phyloP scores from a whole-genome alignment of 2,888 invertebrate species.

The Diabrotica balteata region DNA sequence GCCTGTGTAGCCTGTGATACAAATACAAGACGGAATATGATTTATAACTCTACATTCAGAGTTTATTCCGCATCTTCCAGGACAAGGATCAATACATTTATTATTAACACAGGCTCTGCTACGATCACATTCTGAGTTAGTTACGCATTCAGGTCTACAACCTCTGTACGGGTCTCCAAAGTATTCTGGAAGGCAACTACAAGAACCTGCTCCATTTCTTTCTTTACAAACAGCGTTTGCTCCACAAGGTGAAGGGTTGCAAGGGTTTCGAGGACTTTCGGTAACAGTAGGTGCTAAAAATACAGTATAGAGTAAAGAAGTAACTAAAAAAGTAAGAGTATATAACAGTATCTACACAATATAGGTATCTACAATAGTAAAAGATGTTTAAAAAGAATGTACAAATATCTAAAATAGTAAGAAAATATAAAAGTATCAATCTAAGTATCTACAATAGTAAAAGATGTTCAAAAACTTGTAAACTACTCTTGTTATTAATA shows the following conservation, averaged over 20 bases:
- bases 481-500: too few relatives aligned
- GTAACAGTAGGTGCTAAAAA: slow-evolving; percentile 60
- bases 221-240: slow-evolving; percentile 71
- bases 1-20: slow-evolving; percentile 67
- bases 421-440: too few relatives aligned
- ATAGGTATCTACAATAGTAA: too few relatives aligned
- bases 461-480: too few relatives aligned
- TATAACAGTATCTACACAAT: not conserved
- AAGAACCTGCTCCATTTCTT: slow-evolving; percentile 70
- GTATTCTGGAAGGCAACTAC: slow-evolving; percentile 70
- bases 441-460: too few relatives aligned
- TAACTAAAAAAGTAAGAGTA: not conserved
- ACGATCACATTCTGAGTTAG: slow-evolving; percentile 70
- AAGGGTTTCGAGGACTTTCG: slow-evolving; percentile 63
- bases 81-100: slow-evolving; percentile 69
- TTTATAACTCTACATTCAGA: slow-evolving; percentile 69
- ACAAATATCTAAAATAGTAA: too few relatives aligned
- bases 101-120: slow-evolving; percentile 73
- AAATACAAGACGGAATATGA: slow-evolving; percentile 72
- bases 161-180: slow-evolving; percentile 71
- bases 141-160: slow-evolving; percentile 73
- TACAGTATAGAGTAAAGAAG: slow-evolving; percentile 30
- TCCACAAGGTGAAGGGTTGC: slow-evolving; percentile 73
- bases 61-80: slow-evolving; percentile 67
- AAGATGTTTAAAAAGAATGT: too few relatives aligned